Base-by-base conservation (phyloP, 1,140 invertebrate species). In the Ylistrum balloti region DNA sequence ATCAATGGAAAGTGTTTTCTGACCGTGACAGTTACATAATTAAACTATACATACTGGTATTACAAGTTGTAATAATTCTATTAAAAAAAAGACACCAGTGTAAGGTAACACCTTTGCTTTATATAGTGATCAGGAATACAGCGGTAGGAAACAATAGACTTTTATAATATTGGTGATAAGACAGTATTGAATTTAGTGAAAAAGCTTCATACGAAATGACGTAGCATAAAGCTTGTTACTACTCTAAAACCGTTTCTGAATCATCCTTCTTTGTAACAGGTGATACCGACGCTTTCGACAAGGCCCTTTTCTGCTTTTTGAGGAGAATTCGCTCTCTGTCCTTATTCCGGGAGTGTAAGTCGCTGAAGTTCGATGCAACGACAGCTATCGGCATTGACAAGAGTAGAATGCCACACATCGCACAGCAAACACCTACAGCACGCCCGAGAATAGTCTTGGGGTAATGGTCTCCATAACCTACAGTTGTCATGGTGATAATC, bases 401-500 rank as follows among this genome's bases (percentile, higher is more conserved):
- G 33, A 98, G 98, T 0, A 99, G 96, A 85, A 99, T 98, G 33
- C 98, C 98, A 28, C 98, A 98, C 28, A 99, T 95, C 2, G 98
- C 98, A 96, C 98, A 99, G 0, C 98, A 96, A 0, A 97, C 97
- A 0, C 98, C 98, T 22, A 99, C 98, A 92, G 96, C 41, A 88
- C 96, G 95, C 1, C 96, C 96, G 33, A 93, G 48, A 22, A 33
- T 32, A 5, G 92, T 91, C 34, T 88, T 91, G 33, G 94, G 94
- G 13, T 86, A 88, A 33, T 95, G 92, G 88, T 96, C 95, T 33
- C 99, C 99, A 96, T 99, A 99, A 33, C 99, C 99, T 35, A 99
- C 99, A 0, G 99, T 99, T 91, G 99, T 99, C 98, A 99, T 99
- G 74, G 99, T 99, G 91, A 99, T 98, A 95, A 99, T 97, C 22